These are phyloP conservation scores for Leptopilina clavipes DNA, from an alignment of 1,140 invertebrate genomes.

Conservation along the genomic window DNA sequence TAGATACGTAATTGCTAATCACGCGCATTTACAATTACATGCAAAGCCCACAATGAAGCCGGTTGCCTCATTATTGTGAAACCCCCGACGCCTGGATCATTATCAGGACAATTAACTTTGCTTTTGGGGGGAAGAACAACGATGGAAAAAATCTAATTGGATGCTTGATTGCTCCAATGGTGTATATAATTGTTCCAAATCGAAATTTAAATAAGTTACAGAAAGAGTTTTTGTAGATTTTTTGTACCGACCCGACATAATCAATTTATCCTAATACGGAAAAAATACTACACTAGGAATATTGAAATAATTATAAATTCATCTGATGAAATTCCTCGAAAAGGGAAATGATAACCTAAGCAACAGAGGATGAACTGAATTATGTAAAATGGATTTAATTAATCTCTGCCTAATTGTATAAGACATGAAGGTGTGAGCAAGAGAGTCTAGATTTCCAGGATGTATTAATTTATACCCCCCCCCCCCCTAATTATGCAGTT, in stretches of 20 bases:
- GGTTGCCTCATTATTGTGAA: constrained; percentile 12
- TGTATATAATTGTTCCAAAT: too few relatives aligned
- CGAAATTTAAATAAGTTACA: too few relatives aligned
- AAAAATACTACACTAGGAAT: too few relatives aligned
- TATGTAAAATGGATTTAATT: constrained; percentile 73
- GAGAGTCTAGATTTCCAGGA: constrained; percentile 65
- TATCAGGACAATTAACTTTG: constrained; percentile 18
- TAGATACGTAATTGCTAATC: constrained; percentile 21
- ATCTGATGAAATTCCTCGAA: not conserved
- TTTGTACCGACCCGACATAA: too few relatives aligned
- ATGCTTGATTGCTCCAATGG: constrained; percentile 4
- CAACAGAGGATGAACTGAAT: constrained; percentile 52
- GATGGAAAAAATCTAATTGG: constrained; percentile 34
- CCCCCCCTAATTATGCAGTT: constrained; percentile 70
- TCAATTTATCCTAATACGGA: too few relatives aligned
- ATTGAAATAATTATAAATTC: too few relatives aligned
- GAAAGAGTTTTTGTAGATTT: not conserved
- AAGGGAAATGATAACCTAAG: constrained; percentile 34
- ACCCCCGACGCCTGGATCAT: not conserved
- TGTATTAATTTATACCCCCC: constrained; percentile 72
- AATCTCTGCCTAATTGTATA: constrained; percentile 72
- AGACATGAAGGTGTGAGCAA: constrained; percentile 58
- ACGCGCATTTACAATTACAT: constrained; percentile 24
- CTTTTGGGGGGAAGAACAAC: not conserved
- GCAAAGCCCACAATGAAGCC: not conserved